These are phyloP conservation scores for Bergia sp. DNA, from an alignment of 92 coral and sea anemone genomes.

Conservation along the genomic window DNA sequence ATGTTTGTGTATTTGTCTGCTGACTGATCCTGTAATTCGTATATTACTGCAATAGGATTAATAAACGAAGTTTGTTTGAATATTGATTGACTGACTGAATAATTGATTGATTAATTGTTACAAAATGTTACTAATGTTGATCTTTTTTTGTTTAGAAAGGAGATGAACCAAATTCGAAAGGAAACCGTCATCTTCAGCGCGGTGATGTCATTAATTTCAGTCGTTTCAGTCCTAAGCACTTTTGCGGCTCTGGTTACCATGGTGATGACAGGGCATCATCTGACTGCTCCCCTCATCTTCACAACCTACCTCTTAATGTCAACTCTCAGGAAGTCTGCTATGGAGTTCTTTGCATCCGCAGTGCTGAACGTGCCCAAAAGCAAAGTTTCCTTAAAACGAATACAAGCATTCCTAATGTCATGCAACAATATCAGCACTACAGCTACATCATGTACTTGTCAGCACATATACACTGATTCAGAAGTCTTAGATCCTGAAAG, in stretches of 20 bases:
- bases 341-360: constrained; percentile 20
- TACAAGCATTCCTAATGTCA: not conserved
- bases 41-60: too few species aligned
- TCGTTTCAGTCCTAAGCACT: not conserved
- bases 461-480: not conserved
- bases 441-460: not conserved
- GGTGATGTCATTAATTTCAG: constrained; percentile 6
- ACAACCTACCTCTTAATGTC: constrained; percentile 16
- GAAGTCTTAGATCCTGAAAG: not conserved
- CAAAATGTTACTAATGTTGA: not conserved
- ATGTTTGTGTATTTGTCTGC: too few species aligned
- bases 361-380: constrained; percentile 5
- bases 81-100: too few species aligned
- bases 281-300: not conserved
- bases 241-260: constrained; percentile 1
- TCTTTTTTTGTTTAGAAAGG: not conserved
- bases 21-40: too few species aligned
- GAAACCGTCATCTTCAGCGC: constrained; percentile 10
- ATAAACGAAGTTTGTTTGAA: too few species aligned
- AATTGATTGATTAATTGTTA: not conserved
- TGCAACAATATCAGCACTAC: not conserved
- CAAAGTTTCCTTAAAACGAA: not conserved
- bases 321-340: constrained; percentile 1
- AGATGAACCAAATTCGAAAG: constrained; percentile 2
- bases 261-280: constrained; percentile 7